Evolutionary conservation across 2,888 invertebrate species (phyloP).

Genomic region (Elysia crispata): DNA sequence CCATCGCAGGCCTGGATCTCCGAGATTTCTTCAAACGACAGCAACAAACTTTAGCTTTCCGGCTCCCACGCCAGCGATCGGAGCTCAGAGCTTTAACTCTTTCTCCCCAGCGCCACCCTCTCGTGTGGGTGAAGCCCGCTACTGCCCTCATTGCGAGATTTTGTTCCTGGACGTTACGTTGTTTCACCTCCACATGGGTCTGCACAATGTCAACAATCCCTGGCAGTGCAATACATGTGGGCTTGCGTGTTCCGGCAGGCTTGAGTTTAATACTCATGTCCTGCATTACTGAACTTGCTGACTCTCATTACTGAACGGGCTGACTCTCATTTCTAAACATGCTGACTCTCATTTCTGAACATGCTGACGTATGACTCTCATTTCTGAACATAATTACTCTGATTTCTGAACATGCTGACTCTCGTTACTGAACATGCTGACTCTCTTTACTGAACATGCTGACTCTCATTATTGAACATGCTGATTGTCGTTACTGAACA

Average conservation of each 20-base stretch:
- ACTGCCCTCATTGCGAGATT: slow-evolving; percentile 86
- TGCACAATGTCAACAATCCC: slow-evolving; percentile 97
- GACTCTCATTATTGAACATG: no score
- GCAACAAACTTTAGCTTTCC: background rate
- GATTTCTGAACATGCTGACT: no score
- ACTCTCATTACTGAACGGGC: no score
- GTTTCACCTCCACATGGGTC: slow-evolving; percentile 97
- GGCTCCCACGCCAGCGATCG: background rate
- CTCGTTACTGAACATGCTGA: no score
- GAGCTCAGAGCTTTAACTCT: background rate
- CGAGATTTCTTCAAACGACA: background rate
- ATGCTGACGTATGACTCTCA: no score
- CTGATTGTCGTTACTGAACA: no score
- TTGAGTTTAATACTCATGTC: slow-evolving; percentile 89
- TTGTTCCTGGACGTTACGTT: slow-evolving; percentile 96
- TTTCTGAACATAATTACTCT: no score
- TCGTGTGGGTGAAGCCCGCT: slow-evolving; percentile 37
- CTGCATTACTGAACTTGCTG: slow-evolving; percentile 64
- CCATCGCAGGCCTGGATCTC: no score
- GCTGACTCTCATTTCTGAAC: no score
- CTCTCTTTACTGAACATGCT: no score
- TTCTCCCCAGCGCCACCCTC: background rate
- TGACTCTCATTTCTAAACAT: no score
- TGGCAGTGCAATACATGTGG: slow-evolving; percentile 99
- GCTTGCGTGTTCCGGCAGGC: slow-evolving; percentile 94